Conservation (phyloP, 2,113 vertebrate genomes). For the Nibea coibor region DNA sequence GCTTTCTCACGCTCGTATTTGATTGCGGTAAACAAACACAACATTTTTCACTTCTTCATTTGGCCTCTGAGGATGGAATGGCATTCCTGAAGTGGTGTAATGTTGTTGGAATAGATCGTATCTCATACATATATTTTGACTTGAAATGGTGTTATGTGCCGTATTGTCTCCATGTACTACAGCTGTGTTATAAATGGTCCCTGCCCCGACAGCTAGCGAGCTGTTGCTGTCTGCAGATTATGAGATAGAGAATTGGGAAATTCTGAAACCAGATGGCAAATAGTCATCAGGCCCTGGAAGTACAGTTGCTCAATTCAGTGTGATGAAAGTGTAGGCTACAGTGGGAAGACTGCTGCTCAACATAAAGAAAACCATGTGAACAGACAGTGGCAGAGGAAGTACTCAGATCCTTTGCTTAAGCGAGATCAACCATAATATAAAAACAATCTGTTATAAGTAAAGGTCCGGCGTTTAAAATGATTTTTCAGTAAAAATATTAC, state of each 20-base stretch:
- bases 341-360: slow-evolving; percentile 1
- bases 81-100: not conserved
- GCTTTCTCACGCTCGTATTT: slow-evolving; percentile 39
- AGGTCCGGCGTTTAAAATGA: not conserved
- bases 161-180: not conserved
- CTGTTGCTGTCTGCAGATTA: slow-evolving; percentile 25
- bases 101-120: slow-evolving; percentile 30
- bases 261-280: slow-evolving; percentile 48
- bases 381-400: not conserved
- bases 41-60: slow-evolving; percentile 20
- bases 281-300: slow-evolving; percentile 49
- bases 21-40: slow-evolving; percentile 47
- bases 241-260: slow-evolving; percentile 51
- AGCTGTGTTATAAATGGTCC: slow-evolving; percentile 28
- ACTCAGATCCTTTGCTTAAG: not conserved
- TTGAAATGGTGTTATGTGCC: slow-evolving; percentile 12
- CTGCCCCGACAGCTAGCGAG: slow-evolving; percentile 3
- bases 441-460: too few relatives aligned
- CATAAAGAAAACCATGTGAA: not conserved
- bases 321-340: slow-evolving; percentile 29
- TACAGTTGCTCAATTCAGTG: slow-evolving; percentile 42
- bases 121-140: slow-evolving; percentile 11
- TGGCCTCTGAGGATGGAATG: not conserved
- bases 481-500: not conserved
- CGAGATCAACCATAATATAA: not conserved